Evolutionary conservation across 2,113 vertebrate species (phyloP), one percentile per base, ranked within the genome.

Genomic region (Spea multiplicata): DNA sequence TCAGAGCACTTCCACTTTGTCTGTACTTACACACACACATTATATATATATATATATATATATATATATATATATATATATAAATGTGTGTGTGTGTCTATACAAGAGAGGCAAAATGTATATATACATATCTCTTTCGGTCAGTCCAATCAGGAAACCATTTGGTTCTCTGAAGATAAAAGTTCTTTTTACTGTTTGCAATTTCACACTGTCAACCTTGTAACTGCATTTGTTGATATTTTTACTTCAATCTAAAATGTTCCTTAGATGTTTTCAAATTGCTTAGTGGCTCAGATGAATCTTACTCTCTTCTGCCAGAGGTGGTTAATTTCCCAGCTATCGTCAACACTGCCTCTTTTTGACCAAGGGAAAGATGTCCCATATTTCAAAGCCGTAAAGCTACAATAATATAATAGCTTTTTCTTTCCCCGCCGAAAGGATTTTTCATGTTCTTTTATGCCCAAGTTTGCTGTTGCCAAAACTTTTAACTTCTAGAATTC

Each of bases 181-280:
- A 83, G 44, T 74, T 30, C 74, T 72, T 81, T 30, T 75, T 76
- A 76, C 74, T 71, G 74, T 66, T 13, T 77, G 67, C 49, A 80
- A 81, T 71, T 74, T 75, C 59, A 70, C 46, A 74, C 81, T 3
- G 75, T 73, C 75, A 77, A 67, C 53, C 69, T 82, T 69, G 75
- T 73, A 73, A 82, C 55, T 73, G 47, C 71, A 78, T 73, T 73
- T 70, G 69, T 78, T 82, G 66, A 66, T 77, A 73, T 74, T 77
- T 78, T 74, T 74, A 73, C 48, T 73, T 82, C 81, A 80, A 80
- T 80, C 78, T 74, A 80, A 80, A 80, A 80, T 67, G 78, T 80
- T 66, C 2, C 81, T 82, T 72, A 85, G 78, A 7, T 72, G 64
- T 79, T 82, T 75, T 81, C 64, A 70, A 7, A 83, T 59, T 61